Evolutionary conservation across 2,113 vertebrate genomes (phyloP), one percentile per base, ranked within the genome.

Genomic region (Hymenochirus boettgeri): DNA sequence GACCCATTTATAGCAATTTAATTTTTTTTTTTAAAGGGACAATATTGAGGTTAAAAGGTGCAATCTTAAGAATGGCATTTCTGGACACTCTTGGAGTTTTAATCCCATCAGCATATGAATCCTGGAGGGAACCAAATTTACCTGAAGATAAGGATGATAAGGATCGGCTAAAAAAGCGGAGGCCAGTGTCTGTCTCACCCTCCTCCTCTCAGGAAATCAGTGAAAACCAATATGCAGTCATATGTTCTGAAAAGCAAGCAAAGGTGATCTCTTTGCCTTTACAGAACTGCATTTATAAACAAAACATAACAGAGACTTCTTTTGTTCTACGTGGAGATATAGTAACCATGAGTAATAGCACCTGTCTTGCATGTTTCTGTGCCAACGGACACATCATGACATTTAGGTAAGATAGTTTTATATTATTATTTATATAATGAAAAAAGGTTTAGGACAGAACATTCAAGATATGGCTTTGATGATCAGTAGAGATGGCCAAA

Each of bases 381-480:
- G 96, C 96, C 82, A 98, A 98, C 17, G 96, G 96, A 79, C 96
- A 99, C 80, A 98, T 99, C 79, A 99, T 98, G 96, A 91, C 94
- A 67, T 93, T 98, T 77, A 99, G 96, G 96, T 99, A 83, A 88
- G 86, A n/a, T n/a, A n/a, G n/a, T n/a, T n/a, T n/a, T n/a, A n/a
- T n/a, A n/a, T n/a, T n/a, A n/a, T n/a, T n/a, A n/a, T n/a, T n/a
- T n/a, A n/a, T n/a, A n/a, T n/a, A n/a, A n/a, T n/a, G n/a, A n/a
- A n/a, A n/a, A n/a, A n/a, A n/a, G n/a, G n/a, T n/a, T n/a, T n/a
- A n/a, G n/a, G n/a, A n/a, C n/a, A n/a, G n/a, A n/a, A n/a, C n/a
- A n/a, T n/a, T n/a, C n/a, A n/a, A n/a, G n/a, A n/a, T n/a, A n/a
- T n/a, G n/a, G n/a, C n/a, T n/a, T n/a, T n/a, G n/a, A n/a, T n/a